Evolutionary conservation across 2,797 vertebrate species (phyloP).

Genomic region (Enteromius thamalakanensis): DNA sequence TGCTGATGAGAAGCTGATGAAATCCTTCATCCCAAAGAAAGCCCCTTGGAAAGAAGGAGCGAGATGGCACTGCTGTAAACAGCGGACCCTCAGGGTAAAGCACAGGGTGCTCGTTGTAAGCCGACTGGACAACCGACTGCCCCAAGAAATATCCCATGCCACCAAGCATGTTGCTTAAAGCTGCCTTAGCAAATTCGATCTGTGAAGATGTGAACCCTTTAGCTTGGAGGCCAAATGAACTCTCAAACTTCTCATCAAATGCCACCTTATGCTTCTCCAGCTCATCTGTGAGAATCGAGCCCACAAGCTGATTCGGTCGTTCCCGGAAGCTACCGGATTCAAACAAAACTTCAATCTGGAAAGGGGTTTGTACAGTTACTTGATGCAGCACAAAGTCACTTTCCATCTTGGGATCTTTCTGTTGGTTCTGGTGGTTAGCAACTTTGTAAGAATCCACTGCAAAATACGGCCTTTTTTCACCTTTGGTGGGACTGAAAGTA

Average conservation of each 20-base stretch:
- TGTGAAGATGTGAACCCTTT: slow-evolving; percentile 77
- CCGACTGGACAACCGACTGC: slow-evolving; percentile 85
- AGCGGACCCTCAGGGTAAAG: slow-evolving; percentile 80
- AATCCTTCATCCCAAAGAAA: slow-evolving; percentile 99
- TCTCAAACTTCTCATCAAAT: slow-evolving; percentile 85
- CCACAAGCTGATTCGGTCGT: slow-evolving; percentile 78
- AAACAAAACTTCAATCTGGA: slow-evolving; percentile 85
- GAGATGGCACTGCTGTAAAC: slow-evolving; percentile 91
- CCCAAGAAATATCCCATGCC: slow-evolving; percentile 94
- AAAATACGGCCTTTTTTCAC: slow-evolving; percentile 83
- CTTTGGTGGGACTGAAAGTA: slow-evolving; percentile 77
- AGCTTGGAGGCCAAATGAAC: slow-evolving; percentile 78
- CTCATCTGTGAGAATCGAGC: slow-evolving; percentile 74
- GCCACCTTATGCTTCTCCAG: slow-evolving; percentile 72
- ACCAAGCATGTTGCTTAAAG: slow-evolving; percentile 91
- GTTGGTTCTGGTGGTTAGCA: slow-evolving; percentile 71
- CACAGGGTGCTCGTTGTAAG: slow-evolving; percentile 75
- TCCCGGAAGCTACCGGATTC: slow-evolving; percentile 85
- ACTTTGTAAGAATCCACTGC: slow-evolving; percentile 79
- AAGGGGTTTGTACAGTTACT: slow-evolving; percentile 86
- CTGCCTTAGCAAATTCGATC: slow-evolving; percentile 83
- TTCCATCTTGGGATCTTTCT: slow-evolving; percentile 67
- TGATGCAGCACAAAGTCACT: slow-evolving; percentile 88
- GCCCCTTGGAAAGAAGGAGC: slow-evolving; percentile 95
- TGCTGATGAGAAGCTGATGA: slow-evolving; percentile 89